phyloP scores from a whole-genome alignment of 1,140 invertebrate species.

The Cyphomyrmex costatus region DNA sequence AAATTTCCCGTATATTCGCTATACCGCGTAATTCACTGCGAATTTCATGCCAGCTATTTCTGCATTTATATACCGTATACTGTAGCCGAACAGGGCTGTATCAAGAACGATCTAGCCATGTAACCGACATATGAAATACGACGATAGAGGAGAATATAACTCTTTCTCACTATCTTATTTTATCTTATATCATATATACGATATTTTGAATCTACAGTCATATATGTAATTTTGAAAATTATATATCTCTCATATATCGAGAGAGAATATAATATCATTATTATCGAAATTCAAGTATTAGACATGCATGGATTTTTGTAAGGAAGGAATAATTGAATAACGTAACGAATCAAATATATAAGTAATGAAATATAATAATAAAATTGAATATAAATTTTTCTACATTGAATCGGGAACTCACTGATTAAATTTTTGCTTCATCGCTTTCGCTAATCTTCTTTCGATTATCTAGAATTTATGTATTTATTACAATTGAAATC shows the following conservation, averaged over 20 bases:
- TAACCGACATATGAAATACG: conserved; percentile 12
- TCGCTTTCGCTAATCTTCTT: not conserved
- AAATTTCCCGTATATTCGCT: conserved; percentile 57
- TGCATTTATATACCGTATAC: conserved; percentile 41
- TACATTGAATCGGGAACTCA: not conserved
- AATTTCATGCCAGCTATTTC: conserved; percentile 46
- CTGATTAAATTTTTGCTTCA: not conserved
- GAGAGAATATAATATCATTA: not conserved
- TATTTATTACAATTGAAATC: not conserved
- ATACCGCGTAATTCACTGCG: conserved; percentile 45
- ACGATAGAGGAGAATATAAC: conserved; percentile 16
- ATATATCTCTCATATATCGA: not conserved
- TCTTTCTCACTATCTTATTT: conserved; percentile 10
- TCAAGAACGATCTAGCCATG: conserved; percentile 30
- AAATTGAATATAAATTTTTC: conserved; percentile 4
- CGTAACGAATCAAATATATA: not conserved
- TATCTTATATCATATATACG: not conserved
- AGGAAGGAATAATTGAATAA: not conserved
- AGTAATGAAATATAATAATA: conserved; percentile 6
- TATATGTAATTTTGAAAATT: not conserved
- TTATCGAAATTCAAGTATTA: not conserved
- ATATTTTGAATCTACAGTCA: not conserved
- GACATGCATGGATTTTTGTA: not conserved
- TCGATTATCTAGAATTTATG: not conserved
- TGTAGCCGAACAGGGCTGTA: not conserved